Percentiles rank a stretch among this genome's conserved stretches.
These are phyloP conservation scores for Tylochromis polylepis DNA, from an alignment of 2,113 vertebrate species.

Conservation along the genomic window DNA sequence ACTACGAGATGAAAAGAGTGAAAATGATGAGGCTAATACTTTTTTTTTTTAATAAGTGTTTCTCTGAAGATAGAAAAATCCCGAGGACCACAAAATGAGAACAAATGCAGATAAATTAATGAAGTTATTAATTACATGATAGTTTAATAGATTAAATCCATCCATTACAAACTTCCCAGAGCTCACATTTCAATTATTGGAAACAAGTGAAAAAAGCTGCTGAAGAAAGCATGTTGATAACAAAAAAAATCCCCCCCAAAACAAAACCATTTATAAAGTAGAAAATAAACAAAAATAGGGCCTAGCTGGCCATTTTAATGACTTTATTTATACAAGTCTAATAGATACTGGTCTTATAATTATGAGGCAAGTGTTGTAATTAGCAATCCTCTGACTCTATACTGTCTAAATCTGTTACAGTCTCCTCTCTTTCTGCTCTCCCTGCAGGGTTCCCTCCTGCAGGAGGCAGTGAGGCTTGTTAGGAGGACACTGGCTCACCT, in stretches of 20 bases:
- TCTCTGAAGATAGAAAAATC: background rate
- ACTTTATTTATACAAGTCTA: background rate
- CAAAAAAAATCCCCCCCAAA: background rate
- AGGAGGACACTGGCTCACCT: background rate
- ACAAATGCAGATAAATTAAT: background rate
- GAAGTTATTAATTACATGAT: background rate
- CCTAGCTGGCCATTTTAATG: background rate
- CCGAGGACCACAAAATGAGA: background rate
- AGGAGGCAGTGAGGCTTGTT: background rate
- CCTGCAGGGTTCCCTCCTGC: background rate
- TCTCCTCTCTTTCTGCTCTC: background rate
- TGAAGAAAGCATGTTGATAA: background rate
- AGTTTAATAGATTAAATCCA: background rate
- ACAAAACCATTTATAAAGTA: background rate
- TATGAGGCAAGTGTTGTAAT: background rate
- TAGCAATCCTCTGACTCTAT: background rate
- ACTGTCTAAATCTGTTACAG: background rate
- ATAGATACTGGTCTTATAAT: background rate
- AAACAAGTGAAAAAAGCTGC: background rate
- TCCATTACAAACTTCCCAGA: background rate
- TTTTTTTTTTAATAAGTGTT: background rate
- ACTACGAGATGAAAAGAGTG: background rate
- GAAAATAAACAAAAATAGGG: background rate
- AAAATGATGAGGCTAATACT: background rate
- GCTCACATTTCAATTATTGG: background rate